A percentile compares a stretch with the other conserved stretches of the same genome.
These are phyloP conservation scores for Drosophila rubida DNA, from an alignment of 2,888 invertebrate genomes.

Conservation along the genomic window DNA sequence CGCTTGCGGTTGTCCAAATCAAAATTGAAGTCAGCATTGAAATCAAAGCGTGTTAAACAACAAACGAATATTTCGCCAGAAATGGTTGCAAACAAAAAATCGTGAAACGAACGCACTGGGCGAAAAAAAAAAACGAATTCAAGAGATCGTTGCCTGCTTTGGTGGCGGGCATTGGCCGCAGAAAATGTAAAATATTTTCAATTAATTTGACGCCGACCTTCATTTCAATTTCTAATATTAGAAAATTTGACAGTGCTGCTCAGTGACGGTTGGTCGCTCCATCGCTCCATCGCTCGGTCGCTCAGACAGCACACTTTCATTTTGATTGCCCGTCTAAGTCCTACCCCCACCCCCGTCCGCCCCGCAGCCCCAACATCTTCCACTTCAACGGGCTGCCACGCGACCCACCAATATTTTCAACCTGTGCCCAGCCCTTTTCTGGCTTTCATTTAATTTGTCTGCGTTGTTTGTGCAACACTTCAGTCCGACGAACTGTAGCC, in stretches of 20 bases:
- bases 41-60: conserved; percentile 49
- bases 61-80: conserved; percentile 48
- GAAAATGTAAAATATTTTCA: conserved; percentile 76
- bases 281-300: not conserved
- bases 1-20: conserved; percentile 51
- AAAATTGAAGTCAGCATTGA: conserved; percentile 33
- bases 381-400: conserved; percentile 27
- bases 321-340: conserved; percentile 49
- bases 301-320: conserved; percentile 46
- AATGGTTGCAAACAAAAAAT: conserved; percentile 20
- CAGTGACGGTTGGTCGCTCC: not conserved
- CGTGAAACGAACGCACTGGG: conserved; percentile 4
- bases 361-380: conserved; percentile 34
- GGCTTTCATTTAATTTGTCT: conserved; percentile 66
- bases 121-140: not conserved
- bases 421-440: conserved; percentile 54
- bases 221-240: conserved; percentile 67
- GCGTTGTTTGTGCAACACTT: conserved; percentile 74
- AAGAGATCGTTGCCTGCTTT: conserved; percentile 42
- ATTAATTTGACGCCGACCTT: conserved; percentile 66
- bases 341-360: not conserved
- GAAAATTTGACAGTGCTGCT: conserved; percentile 57
- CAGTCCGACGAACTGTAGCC: conserved; percentile 32
- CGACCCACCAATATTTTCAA: conserved; percentile 19
- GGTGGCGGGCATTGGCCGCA: conserved; percentile 31